Conservation (phyloP, 2,888 invertebrate genomes). For the Pelosia muscerda region DNA sequence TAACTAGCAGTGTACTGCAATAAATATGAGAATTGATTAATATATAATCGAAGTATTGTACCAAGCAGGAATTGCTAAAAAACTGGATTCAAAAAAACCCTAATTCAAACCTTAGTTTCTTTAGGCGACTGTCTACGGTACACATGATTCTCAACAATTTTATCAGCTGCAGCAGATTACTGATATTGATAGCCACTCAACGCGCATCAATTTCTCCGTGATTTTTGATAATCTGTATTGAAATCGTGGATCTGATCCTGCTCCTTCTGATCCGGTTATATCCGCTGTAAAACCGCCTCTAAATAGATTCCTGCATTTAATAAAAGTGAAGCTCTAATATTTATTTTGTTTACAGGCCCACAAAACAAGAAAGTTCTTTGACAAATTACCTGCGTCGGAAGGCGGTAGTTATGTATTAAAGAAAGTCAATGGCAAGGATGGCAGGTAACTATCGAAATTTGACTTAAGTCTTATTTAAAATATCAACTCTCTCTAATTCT, state of each 20-base stretch:
- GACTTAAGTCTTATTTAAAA: conserved; percentile 6
- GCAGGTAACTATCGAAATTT: conserved; percentile 76
- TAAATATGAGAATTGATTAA: neutral
- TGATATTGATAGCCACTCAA: too few species aligned
- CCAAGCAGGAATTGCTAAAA: too few species aligned
- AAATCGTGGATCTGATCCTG: too few species aligned
- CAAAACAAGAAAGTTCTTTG: conserved; percentile 99
- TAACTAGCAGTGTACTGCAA: neutral
- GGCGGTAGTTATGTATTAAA: conserved; percentile 97
- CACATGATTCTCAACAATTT: too few species aligned
- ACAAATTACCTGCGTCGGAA: conserved; percentile 92
- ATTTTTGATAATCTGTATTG: too few species aligned
- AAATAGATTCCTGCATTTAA: neutral
- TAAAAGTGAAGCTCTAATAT: neutral
- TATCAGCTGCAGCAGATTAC: too few species aligned
- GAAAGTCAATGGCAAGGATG: conserved; percentile 96
- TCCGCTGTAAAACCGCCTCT: neutral
- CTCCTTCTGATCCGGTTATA: too few species aligned
- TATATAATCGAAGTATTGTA: too few species aligned
- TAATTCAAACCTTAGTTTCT: neutral
- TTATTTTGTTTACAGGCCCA: conserved; percentile 89
- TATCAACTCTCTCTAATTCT: too few species aligned
- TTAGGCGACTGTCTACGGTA: too few species aligned
- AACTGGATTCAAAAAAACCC: too few species aligned
- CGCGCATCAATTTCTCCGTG: too few species aligned